These are phyloP conservation scores for Drosophila erecta DNA, from an alignment of 1,140 invertebrate genomes.

Conservation along the genomic window DNA sequence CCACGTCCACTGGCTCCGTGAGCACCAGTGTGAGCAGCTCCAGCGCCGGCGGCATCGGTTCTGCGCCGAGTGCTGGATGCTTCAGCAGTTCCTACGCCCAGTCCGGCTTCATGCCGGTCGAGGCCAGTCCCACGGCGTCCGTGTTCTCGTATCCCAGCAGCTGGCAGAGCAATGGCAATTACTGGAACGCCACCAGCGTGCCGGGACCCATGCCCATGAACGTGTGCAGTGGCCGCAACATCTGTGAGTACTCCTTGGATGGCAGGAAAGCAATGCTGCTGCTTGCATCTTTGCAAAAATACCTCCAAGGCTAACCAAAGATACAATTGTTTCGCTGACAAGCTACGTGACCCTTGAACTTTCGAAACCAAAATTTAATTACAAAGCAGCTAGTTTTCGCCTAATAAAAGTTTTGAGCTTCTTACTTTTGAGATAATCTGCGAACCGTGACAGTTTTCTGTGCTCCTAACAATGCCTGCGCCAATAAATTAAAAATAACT, in stretches of 20 bases:
- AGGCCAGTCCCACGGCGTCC: constrained; percentile 70
- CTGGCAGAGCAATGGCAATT: constrained; percentile 78
- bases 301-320: not conserved
- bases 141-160: constrained; percentile 78
- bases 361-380: not conserved
- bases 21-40: constrained; percentile 55
- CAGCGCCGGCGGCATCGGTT: constrained; percentile 19
- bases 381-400: not conserved
- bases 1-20: constrained; percentile 46
- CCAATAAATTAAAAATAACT: too few relatives aligned
- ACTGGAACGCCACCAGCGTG: constrained; percentile 73
- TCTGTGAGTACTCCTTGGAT: constrained; percentile 55
- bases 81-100: constrained; percentile 80
- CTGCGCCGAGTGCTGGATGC: constrained; percentile 34
- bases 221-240: constrained; percentile 66
- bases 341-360: not conserved
- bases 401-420: not conserved
- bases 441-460: too few relatives aligned
- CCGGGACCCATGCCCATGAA: constrained; percentile 78
- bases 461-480: too few relatives aligned
- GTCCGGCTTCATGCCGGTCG: constrained; percentile 78
- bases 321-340: not conserved
- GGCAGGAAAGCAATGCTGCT: too few relatives aligned
- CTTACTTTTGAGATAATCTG: not conserved
- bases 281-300: not conserved